Evolutionary conservation across 2,888 invertebrate species (phyloP), one percentile per base, ranked within the genome.

Genomic region (Flexamia atlantica): DNA sequence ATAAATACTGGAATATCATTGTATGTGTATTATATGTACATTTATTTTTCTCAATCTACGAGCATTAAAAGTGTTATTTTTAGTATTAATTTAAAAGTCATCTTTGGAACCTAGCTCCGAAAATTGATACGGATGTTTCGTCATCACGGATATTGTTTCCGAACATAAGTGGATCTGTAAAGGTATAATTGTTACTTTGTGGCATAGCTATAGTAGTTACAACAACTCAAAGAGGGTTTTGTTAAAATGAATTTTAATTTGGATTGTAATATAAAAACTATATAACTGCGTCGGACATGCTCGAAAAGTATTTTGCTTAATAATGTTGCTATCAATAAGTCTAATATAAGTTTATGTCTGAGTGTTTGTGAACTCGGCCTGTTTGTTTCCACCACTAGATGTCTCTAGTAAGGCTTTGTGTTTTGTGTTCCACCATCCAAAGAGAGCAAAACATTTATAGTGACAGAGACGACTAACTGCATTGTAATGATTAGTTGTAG

Each of bases 301-400:
- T 76, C 40, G 42, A 30, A n/a, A 76, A 42, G n/a, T 76, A 76
- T 82, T 82, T 82, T 68, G 82, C 82, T 82, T 82, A 70, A 70
- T 20, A 82, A 68, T 70, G 82, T 82, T 82, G 32, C n/a, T 68
- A 81, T 68, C 64, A 17, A 64, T 81, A 81, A 68, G 81, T 81
- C 81, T 81, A 81, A 68, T 40, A 42, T 76, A 76, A 76, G 76
- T 76, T 50, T 10, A 46, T 76, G 76, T 76, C 23, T 76, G 72
- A 42, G 72, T 72, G 72, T 72, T 36, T 36, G 40, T 36, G 72
- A 40, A 32, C 30, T 68, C 32, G 32, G 30, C 68, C 68, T 57
- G 64, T 64, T 57, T 57, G 57, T 57, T 57, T 76, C 46, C 46
- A 28, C 46, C 46, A 50, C 46, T 76, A 76, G 70, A 46, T 76